Evolutionary conservation across 2,113 vertebrate species (phyloP).

Genomic region (Candoia aspera): DNA sequence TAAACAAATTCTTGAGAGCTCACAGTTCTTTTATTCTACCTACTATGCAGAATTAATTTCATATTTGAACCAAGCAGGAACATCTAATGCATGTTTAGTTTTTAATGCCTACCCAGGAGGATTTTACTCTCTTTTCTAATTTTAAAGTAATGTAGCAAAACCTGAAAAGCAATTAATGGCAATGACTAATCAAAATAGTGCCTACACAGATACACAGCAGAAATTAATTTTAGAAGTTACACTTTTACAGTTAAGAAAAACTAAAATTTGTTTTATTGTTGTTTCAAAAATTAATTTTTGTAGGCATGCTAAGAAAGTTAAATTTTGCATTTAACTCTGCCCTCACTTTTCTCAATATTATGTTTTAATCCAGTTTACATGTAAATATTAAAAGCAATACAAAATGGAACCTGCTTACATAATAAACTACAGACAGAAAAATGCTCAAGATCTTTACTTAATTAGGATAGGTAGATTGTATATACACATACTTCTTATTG

Average conservation of each 20-base stretch:
- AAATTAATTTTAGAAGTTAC: slow-evolving; percentile 8
- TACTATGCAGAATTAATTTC: neutral
- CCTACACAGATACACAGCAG: neutral
- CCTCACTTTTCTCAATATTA: neutral
- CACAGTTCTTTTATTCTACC: neutral
- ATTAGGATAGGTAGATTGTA: neutral
- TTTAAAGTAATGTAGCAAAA: slow-evolving; percentile 23
- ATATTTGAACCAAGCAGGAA: neutral
- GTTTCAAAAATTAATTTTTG: neutral
- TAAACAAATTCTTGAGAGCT: neutral
- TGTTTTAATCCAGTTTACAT: neutral
- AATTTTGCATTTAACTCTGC: neutral
- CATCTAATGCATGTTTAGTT: neutral
- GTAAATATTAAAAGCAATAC: neutral
- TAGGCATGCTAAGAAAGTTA: neutral
- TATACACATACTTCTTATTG: neutral
- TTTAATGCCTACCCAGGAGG: neutral
- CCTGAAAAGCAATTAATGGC: slow-evolving; percentile 16
- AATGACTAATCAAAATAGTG: slow-evolving; percentile 18
- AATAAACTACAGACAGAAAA: neutral
- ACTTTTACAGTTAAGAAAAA: neutral
- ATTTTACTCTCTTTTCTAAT: slow-evolving; percentile 26
- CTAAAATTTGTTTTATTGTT: neutral
- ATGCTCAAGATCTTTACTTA: neutral
- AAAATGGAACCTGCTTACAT: neutral